Evolutionary conservation across 37 sponge, comb jelly and placozoan genomes (phyloP), one percentile per base, ranked within the genome.

Genomic region (Spongilla lacustris): DNA sequence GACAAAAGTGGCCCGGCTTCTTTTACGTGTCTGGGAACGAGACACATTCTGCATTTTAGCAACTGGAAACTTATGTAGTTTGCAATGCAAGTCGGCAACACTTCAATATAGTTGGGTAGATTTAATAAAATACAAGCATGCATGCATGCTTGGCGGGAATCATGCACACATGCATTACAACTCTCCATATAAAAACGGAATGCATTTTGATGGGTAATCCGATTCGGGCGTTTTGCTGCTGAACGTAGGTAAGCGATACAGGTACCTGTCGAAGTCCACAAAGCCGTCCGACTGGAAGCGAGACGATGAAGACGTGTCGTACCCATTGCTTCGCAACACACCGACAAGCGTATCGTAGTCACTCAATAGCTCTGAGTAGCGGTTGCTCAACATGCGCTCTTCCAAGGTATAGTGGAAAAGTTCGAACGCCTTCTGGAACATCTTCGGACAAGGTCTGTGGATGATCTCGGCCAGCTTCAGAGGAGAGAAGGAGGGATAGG

Each of bases 201-300:
- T 41, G 6, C 41, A 41, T 41, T 41, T 41, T 41, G 41, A 41
- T 6, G 41, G 41, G 41, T 41, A 41, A 41, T 41, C 41, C 41
- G 41, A 41, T 41, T 41, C 41, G 6, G 41, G 41, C 41, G 41
- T 41, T 6, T 6, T 6, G 3, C 41, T 41, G 41, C 6, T 6
- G 41, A 41, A 41, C 41, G 41, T 41, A 41, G 41, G 6, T 6
- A 66, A 21, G 30, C 58, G 79, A 32, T 79, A 79, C 28, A 79
- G 26, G 66, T 79, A 79, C 66, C 66, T 58, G 67, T 79, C 79
- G 5, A 79, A 79, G 17, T 79, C 66, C 1, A 79, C 21, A 6
- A 66, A 58, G 14, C 79, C 79, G 4, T 12, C 22, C 0, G 66
- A 29, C 22, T 58, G 79, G 0, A 26, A 10, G 79, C 58, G 33